Base-by-base conservation (phyloP, 2,113 vertebrate species). In the Circaetus gallicus region DNA sequence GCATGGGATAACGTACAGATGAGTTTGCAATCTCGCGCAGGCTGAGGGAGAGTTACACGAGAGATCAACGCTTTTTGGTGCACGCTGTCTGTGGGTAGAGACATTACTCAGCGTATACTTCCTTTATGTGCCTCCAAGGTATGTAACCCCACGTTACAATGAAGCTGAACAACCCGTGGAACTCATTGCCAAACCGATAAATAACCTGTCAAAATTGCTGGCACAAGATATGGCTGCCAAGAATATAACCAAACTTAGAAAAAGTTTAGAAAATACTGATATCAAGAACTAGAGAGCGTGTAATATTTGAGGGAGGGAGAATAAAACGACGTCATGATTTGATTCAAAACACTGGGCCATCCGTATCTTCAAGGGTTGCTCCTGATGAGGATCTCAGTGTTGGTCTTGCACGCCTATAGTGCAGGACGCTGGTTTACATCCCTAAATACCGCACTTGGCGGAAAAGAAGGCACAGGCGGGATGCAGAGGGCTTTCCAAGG, bases 71-170 rank as follows among this genome's bases (percentile, higher is more conserved):
- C 6, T n/a, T 24, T 15, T 31, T 42, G 63, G 31, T 34, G 36
- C 31, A 1, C 12, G 25, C 20, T 61, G 32, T 22, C 38, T 18
- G 67, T 10, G 62, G 73, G 73, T 15, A 50, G 36, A 61, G 83
- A 50, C 58, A 22, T 45, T 53, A 26, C 61, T 49, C 72, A 69
- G 71, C 13, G 0, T 3, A 4, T 10, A 2, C 43, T n/a, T 73
- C 65, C 65, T 58, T 22, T 52, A 9, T 1, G 9, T 63, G 42
- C 38, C 74, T 34, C 56, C 62, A 17, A 34, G 29, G 58, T 56
- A 1, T 6, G 7, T 4, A n/a, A 56, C 24, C 32, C 47, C 29
- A 3, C 0, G 38, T 9, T 16, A 34, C 47, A n/a, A 25, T 2
- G 22, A 34, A 65, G 76, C 36, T 45, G 58, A 56, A 34, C 40